Evolutionary conservation across 1,140 invertebrate species (phyloP), one percentile per base, ranked within the genome.

Genomic region (Drosophila parvula): DNA sequence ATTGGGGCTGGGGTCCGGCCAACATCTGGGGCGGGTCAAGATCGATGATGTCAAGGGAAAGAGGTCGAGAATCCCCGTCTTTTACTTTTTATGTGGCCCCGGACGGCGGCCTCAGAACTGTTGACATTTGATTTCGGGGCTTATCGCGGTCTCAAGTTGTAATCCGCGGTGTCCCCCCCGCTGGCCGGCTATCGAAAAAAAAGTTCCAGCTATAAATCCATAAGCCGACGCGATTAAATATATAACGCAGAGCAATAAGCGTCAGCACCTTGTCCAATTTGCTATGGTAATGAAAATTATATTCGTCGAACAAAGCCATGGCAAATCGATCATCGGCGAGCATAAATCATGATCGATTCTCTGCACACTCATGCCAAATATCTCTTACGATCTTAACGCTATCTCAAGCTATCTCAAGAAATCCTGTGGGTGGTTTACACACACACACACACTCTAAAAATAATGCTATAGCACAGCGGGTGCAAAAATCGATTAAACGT

Each of bases 211-310:
- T n/a, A 14, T 38, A 67, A 74, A 56, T 57, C 44, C 16, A 40
- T 28, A 55, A 55, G 18, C 51, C 51, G 5, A 55, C 9, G 50
- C 47, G 58, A 69, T 79, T 28, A 79, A 78, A 85, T 69, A 63
- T 78, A 85, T 81, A 85, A 59, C 69, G 77, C 48, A 44, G 57
- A 40, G 61, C 78, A 90, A 90, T 90, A 90, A 85, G 84, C 85
- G 85, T 90, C 85, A 90, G 85, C 85, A 90, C 85, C 85, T 90
- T 85, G 85, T 90, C 85, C 83, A 90, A 90, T 90, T 90, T 90
- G 85, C 75, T 90, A 90, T 85, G 85, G 85, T 90, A 90, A 90
- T 90, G 85, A 89, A 89, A 89, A 88, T 89, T 79, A 80, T 80
- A 78, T 80, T 89, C 78, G 76, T 73, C 36, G 73, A 61, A 74